Base-by-base conservation (phyloP, 2,797 vertebrate genomes). In the Sternotherus odoratus region DNA sequence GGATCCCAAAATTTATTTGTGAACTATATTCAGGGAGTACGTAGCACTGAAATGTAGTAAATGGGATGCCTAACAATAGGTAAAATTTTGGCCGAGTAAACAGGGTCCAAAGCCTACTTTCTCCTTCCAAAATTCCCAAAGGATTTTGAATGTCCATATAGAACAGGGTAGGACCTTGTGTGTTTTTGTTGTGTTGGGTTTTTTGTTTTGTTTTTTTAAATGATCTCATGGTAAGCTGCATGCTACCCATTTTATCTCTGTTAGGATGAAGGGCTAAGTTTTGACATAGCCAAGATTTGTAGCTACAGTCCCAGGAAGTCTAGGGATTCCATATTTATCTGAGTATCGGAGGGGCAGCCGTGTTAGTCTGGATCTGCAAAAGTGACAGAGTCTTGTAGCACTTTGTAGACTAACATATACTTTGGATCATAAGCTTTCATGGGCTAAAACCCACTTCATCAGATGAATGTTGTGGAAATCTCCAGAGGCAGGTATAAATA, bases 311-410 rank as follows among this genome's bases (percentile, higher is more conserved):
- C 36, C 19, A 63, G 28, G 19, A 57, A 43, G n/a, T 63, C 79
- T 24, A 49, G 57, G 17, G 8, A 13, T 33, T 16, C 36, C 5
- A 17, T 0, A 3, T 0, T 53, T 89, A n/a, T 75, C 46, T 3
- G 4, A 0, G n/a, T n/a, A n/a, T n/a, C n/a, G n/a, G n/a, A n/a
- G n/a, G n/a, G 43, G 43, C 5, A 43, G 43, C 43, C 5, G 43
- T 43, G 43, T 8, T 8, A 43, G 43, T n/a, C n/a, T 43, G 43
- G 43, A 5, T 43, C 8, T 43, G 43, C 43, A 43, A 43, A 43
- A 43, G 43, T 8, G 8, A 8, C 43, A 43, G 43, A 43, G 43
- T 43, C 43, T 43, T 43, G 43, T 43, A 43, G 43, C 43, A 43
- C 43, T 43, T 43, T 43, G 8, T 43, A 43, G 43, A 43, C 43